Conservation (phyloP, 2,888 invertebrate species). For the Dichetophora obliterata region DNA sequence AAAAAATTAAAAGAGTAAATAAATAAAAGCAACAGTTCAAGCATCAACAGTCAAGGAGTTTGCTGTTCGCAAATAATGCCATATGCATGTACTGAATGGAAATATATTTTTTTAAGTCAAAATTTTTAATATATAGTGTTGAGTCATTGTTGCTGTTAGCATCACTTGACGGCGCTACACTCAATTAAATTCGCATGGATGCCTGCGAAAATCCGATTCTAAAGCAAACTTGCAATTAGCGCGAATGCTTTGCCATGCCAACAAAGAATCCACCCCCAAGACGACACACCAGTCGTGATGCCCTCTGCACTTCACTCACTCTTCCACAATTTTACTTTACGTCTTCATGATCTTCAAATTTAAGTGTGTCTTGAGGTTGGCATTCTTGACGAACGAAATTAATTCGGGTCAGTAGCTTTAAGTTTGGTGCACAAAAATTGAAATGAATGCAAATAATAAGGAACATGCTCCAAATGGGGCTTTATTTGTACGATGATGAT, state of each 20-base stretch:
- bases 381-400: not conserved
- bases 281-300: not conserved
- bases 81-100: not conserved
- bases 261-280: not conserved
- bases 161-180: not conserved
- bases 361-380: constrained; percentile 10
- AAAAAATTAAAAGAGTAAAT: constrained; percentile 50
- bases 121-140: not conserved
- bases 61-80: not conserved
- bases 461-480: no score
- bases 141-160: not conserved
- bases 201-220: constrained; percentile 13
- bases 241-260: not conserved
- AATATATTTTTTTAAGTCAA: not conserved
- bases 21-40: not conserved
- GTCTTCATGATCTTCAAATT: constrained; percentile 1
- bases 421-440: constrained; percentile 1
- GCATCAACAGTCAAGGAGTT: not conserved
- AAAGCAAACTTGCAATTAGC: constrained; percentile 32
- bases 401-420: constrained; percentile 12
- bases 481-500: not conserved
- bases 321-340: not conserved
- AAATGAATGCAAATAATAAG: constrained; percentile 20
- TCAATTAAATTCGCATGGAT: constrained; percentile 4
- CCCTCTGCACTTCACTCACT: not conserved